Percentiles rank a stretch among this genome's conserved stretches.
phyloP scores from a whole-genome alignment of 2,888 invertebrate species.

The Folsomia candida region DNA sequence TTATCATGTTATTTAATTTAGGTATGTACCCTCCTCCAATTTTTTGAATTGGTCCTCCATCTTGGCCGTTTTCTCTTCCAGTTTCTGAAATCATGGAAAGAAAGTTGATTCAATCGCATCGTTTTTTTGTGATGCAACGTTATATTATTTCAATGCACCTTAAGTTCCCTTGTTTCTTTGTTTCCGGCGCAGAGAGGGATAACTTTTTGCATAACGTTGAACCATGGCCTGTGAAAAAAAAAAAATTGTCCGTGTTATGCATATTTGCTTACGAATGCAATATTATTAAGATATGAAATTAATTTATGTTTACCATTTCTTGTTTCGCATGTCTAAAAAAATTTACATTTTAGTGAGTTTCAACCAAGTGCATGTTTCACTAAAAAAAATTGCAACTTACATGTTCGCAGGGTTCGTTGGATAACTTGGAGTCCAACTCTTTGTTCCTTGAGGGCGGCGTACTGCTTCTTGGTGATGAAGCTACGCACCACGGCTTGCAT shows the following conservation, averaged over 20 bases:
- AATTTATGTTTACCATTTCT: too few relatives aligned
- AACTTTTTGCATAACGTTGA: slow-evolving; percentile 99
- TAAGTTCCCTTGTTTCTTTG: slow-evolving; percentile 97
- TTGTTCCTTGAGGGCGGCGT: slow-evolving; percentile 68
- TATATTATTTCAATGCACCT: slow-evolving; percentile 68
- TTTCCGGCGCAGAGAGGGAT: slow-evolving; percentile 98
- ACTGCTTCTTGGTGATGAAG: slow-evolving; percentile 85
- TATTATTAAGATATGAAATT: too few relatives aligned
- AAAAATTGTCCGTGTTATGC: too few relatives aligned
- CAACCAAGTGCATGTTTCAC: too few relatives aligned
- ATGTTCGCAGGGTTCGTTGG: slow-evolving; percentile 98
- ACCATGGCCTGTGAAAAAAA: too few relatives aligned
- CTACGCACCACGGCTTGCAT: slow-evolving; percentile 94
- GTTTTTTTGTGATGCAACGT: too few relatives aligned
- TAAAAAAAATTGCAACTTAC: too few relatives aligned
- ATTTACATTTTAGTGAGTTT: too few relatives aligned
- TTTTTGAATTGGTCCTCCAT: slow-evolving; percentile 89
- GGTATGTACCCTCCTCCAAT: too few relatives aligned
- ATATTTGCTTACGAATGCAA: too few relatives aligned
- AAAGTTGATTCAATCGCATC: too few relatives aligned
- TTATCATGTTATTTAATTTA: too few relatives aligned
- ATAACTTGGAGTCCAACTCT: slow-evolving; percentile 92
- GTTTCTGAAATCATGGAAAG: slow-evolving; percentile 77
- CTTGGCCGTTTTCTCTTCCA: slow-evolving; percentile 94
- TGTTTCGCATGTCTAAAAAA: slow-evolving; percentile 95